Base-by-base conservation (phyloP, 1,140 invertebrate genomes). In the Aphis gossypii region DNA sequence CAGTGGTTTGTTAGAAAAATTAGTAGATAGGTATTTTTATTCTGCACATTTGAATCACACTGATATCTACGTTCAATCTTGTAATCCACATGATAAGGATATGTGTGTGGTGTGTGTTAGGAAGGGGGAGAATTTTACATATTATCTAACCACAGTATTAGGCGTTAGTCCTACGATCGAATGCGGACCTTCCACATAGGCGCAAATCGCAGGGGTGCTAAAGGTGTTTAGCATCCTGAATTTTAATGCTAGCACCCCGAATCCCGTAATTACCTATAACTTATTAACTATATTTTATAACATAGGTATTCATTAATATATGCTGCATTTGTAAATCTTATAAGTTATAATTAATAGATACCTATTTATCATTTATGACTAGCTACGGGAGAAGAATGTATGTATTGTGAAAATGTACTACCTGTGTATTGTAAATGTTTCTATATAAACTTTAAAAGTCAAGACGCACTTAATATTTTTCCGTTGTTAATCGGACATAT, bases 381-480 rank as follows among this genome's bases (percentile, higher is more conserved):
- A 4, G 11, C 11, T n/a, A n/a, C 4, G 30, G 60, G 11, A 68
- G 60, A 76, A 14, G 30, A 76, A 76, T 76, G 11, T n/a, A n/a
- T 76, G 20, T 51, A 51, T 51, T 18, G 11, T 51, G 14, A 4
- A 9, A 0, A 68, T n/a, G 11, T 68, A n/a, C 35, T n/a, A n/a
- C 30, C 25, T 8, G 20, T 8, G 18, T 60, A 60, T 11, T 11
- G 60, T 35, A 20, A 76, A 76, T 18, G 14, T 76, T 76, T 35
- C 60, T 76, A n/a, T 76, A 76, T 76, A 18, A n/a, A 76, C 30
- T 68, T 68, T 4, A 68, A 68, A 68, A 76, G 60, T 76, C 30
- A 76, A 76, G 60, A 88, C 4, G 30, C 46, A 21, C 86, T 88
- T 88, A 88, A 51, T 88, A 88, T 51, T 51, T 88, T 88, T 48